Evolutionary conservation across 2,797 vertebrate species (phyloP).

Genomic region (Carcharodon carcharias): DNA sequence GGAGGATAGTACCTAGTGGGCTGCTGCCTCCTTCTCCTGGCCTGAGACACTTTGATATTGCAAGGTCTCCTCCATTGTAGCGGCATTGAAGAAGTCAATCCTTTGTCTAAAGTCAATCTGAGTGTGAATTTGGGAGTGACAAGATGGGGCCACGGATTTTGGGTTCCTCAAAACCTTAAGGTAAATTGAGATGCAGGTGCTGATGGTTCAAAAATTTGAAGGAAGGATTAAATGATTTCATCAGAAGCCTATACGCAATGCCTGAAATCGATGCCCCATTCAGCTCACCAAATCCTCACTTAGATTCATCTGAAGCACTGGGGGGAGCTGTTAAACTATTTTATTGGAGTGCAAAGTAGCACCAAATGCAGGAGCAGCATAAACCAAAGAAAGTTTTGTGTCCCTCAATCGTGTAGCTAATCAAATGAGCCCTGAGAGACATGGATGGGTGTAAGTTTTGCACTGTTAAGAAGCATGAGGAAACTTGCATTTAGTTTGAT

Average conservation of each 20-base stretch:
- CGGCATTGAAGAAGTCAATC: background rate
- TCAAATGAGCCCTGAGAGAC: background rate
- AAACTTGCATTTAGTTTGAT: background rate
- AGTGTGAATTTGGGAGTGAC: background rate
- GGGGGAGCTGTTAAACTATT: conserved; percentile 30
- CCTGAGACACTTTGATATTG: background rate
- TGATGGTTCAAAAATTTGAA: background rate
- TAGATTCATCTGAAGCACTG: conserved; percentile 7
- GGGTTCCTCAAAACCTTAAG: background rate
- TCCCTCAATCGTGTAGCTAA: background rate
- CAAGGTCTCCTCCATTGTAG: background rate
- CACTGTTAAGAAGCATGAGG: background rate
- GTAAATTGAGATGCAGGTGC: background rate
- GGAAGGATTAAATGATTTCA: background rate
- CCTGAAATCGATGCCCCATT: background rate
- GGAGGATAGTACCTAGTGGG: background rate
- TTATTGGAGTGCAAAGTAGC: background rate
- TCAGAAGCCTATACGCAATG: background rate
- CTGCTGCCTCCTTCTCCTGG: background rate
- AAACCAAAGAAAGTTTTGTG: background rate
- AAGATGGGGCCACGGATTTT: background rate
- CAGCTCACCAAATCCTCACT: background rate
- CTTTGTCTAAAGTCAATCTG: background rate
- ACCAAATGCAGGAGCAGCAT: background rate
- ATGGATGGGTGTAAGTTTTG: background rate